Evolutionary conservation across 23 tunicate species (phyloP).

Genomic region (Halocynthia roretzi): DNA sequence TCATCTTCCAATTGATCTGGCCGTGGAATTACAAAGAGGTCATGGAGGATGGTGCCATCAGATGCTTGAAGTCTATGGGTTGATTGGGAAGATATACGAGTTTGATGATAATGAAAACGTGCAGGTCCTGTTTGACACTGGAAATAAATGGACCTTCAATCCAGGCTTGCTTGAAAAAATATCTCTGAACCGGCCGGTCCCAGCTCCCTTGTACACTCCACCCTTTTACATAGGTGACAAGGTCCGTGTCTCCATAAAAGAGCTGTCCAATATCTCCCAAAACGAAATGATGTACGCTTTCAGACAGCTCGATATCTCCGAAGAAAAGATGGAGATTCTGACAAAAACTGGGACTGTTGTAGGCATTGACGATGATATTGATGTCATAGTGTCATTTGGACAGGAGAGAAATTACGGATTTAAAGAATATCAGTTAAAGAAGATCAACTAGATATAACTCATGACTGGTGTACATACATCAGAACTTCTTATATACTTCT

Average conservation of each 20-base stretch:
- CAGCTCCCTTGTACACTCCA: slow-evolving; percentile 8
- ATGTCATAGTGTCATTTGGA: slow-evolving; percentile 22
- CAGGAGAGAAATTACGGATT: slow-evolving; percentile 15
- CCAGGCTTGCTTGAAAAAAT: slow-evolving; percentile 2
- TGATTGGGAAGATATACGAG: slow-evolving; percentile 3
- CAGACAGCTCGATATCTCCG: background rate
- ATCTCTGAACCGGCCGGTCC: background rate
- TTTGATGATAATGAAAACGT: slow-evolving; percentile 15
- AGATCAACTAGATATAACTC: background rate
- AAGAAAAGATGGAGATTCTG: slow-evolving; percentile 14
- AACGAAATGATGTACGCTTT: slow-evolving; percentile 9
- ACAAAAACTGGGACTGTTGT: slow-evolving; percentile 15
- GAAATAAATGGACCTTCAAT: slow-evolving; percentile 27
- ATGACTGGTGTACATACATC: too few species aligned
- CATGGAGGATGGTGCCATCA: slow-evolving; percentile 27
- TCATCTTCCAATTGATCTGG: slow-evolving; percentile 19
- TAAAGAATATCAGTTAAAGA: slow-evolving; percentile 8
- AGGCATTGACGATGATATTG: slow-evolving; percentile 27
- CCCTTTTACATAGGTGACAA: slow-evolving; percentile 18
- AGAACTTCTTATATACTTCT: too few species aligned
- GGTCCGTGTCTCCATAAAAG: slow-evolving; percentile 12
- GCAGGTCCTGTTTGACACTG: slow-evolving; percentile 27
- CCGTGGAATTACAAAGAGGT: slow-evolving; percentile 19
- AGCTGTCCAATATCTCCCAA: slow-evolving; percentile 1
- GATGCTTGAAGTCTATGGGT: slow-evolving; percentile 26